Conservation (phyloP, 2,888 invertebrate genomes). For the Augochlorella aurata region DNA sequence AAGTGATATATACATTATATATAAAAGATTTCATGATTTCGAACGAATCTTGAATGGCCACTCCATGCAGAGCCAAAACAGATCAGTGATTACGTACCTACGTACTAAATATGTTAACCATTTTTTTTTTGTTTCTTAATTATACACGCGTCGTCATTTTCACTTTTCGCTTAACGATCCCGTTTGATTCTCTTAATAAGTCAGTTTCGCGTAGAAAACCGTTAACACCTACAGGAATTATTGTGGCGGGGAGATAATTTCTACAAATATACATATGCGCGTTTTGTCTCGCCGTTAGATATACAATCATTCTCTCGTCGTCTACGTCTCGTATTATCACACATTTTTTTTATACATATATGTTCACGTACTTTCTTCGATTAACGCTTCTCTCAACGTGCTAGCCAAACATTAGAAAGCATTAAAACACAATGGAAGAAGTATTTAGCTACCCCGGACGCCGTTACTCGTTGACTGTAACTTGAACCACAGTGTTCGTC, state of each 20-base stretch:
- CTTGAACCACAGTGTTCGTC: not conserved
- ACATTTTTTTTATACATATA: conserved; percentile 37
- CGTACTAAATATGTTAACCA: conserved; percentile 47
- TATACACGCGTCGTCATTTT: not conserved
- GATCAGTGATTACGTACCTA: conserved; percentile 56
- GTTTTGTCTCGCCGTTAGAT: conserved; percentile 7
- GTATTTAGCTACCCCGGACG: conserved; percentile 21
- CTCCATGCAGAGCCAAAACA: conserved; percentile 43
- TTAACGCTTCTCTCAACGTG: conserved; percentile 30
- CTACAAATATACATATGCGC: conserved; percentile 19
- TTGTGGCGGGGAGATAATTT: conserved; percentile 28
- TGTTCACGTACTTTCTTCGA: conserved; percentile 44
- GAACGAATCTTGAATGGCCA: conserved; percentile 40
- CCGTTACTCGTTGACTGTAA: not conserved
- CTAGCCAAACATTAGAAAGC: conserved; percentile 50
- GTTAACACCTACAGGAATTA: conserved; percentile 32
- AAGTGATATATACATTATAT: conserved; percentile 25
- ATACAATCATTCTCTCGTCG: conserved; percentile 10
- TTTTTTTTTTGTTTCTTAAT: conserved; percentile 11
- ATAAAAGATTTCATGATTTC: conserved; percentile 34
- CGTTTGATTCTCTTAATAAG: conserved; percentile 23
- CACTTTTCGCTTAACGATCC: conserved; percentile 21
- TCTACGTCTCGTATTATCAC: conserved; percentile 35
- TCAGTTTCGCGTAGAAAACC: conserved; percentile 32
- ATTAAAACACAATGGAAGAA: conserved; percentile 43